Evolutionary conservation across 2,797 vertebrate species (phyloP).

Genomic region (Benthosema pterotum): DNA sequence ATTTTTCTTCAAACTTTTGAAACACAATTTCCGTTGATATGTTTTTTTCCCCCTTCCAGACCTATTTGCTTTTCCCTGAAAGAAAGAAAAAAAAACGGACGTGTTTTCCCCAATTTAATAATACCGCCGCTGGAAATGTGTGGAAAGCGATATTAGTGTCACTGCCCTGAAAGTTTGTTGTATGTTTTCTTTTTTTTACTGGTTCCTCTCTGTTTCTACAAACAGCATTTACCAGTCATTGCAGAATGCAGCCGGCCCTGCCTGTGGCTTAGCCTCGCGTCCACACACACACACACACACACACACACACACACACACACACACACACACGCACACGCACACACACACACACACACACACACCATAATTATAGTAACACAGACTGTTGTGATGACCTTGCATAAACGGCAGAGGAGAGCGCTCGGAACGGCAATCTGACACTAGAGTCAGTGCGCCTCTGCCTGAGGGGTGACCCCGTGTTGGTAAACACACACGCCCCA

Average conservation of each 20-base stretch:
- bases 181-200: neutral
- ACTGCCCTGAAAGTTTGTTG: neutral
- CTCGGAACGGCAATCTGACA: slow-evolving; percentile 14
- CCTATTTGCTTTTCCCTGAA: neutral
- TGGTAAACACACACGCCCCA: slow-evolving; percentile 3
- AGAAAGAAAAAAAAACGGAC: neutral
- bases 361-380: slow-evolving; percentile 18
- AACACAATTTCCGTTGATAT: too few species aligned
- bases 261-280: neutral
- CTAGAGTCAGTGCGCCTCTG: slow-evolving; percentile 5
- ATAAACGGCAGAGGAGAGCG: neutral
- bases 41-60: neutral
- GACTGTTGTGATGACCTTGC: slow-evolving; percentile 21
- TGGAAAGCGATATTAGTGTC: neutral
- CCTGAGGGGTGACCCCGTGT: slow-evolving; percentile 12
- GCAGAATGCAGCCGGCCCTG: slow-evolving; percentile 2
- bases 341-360: neutral
- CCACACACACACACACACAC: neutral
- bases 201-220: neutral
- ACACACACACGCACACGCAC: neutral
- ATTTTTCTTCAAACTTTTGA: too few species aligned
- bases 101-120: too few species aligned
- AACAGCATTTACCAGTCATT: neutral
- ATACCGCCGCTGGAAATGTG: neutral
- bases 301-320: neutral